phyloP scores from a whole-genome alignment of 2,797 vertebrate species.

The Schizopygopsis pylzovi region DNA sequence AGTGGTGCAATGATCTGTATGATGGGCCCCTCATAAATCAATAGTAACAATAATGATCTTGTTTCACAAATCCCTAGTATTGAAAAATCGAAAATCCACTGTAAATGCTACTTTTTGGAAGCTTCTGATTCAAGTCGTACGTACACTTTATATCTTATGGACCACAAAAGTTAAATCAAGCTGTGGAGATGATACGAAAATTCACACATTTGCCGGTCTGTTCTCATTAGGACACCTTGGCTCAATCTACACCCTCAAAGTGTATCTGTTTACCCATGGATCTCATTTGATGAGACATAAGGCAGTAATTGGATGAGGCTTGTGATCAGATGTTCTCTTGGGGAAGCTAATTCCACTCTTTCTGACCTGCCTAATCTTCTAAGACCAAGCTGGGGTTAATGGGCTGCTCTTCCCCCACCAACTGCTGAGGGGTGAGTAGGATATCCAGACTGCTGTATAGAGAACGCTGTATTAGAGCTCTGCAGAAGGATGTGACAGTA shows the following conservation, averaged over 20 bases:
- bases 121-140: conserved; percentile 1
- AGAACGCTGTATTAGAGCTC: conserved; percentile 32
- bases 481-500: conserved; percentile 33
- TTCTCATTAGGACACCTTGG: conserved; percentile 50
- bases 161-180: neutral
- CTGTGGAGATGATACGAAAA: conserved; percentile 30
- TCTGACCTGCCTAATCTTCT: conserved; percentile 72
- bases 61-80: conserved; percentile 16
- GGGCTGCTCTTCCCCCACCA: conserved; percentile 54
- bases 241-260: conserved; percentile 59
- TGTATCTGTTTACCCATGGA: conserved; percentile 66
- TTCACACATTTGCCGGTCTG: conserved; percentile 24
- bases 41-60: conserved; percentile 37
- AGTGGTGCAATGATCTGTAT: conserved; percentile 42
- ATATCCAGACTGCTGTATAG: conserved; percentile 37
- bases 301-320: conserved; percentile 76
- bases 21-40: conserved; percentile 43
- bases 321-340: conserved; percentile 76
- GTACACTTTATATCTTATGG: neutral
- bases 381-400: conserved; percentile 65
- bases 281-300: conserved; percentile 73
- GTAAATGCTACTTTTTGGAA: neutral
- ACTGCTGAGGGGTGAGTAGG: conserved; percentile 36
- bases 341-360: conserved; percentile 77
- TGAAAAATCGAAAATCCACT: conserved; percentile 6